Base-by-base conservation (phyloP, 2,113 vertebrate genomes). In the Elephas maximus region DNA sequence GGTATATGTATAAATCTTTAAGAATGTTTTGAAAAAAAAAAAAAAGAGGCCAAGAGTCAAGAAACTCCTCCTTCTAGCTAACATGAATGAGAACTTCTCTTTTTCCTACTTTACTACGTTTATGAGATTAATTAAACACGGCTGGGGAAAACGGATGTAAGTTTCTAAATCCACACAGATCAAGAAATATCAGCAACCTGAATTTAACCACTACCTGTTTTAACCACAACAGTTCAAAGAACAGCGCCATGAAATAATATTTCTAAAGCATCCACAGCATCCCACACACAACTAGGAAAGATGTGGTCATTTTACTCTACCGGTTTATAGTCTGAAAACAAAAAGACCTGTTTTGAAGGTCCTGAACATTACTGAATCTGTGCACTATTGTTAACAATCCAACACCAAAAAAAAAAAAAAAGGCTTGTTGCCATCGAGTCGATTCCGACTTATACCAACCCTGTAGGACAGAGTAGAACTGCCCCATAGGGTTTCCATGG, bases 71-170 rank as follows among this genome's bases (percentile, higher is more conserved):
- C 53, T 94, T 69, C 86, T 18, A 90, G 69, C n/a, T 92, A 92
- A 73, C 33, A 67, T 87, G 45, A 87, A 67, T 87, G 51, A 71
- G 73, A n/a, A 74, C 37, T 21, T 37, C 71, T 45, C 44, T 71
- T 33, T 60, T 33, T 53, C 23, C 80, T 85, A 44, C 14, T 87
- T 82, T 57, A 60, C 12, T 81, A 60, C 73, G 79, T 74, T 92
- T 81, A 89, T 92, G 67, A 97, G 48, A 71, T 82, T 89, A 90
- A 81, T 92, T 79, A 48, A 81, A 21, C 60, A 91, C 60, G 33
- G 30, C 60, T 86, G 15, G 7, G 8, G 2, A 89, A 89, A 48
- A 89, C 26, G 57, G 21, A 65, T 62, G n/a, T 41, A 81, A 62
- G 17, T 15, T 86, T 92, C 76, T 78, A 94, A 91, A 67, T 60